Evolutionary conservation across 2,113 vertebrate species (phyloP).

Genomic region (Carassius auratus): DNA sequence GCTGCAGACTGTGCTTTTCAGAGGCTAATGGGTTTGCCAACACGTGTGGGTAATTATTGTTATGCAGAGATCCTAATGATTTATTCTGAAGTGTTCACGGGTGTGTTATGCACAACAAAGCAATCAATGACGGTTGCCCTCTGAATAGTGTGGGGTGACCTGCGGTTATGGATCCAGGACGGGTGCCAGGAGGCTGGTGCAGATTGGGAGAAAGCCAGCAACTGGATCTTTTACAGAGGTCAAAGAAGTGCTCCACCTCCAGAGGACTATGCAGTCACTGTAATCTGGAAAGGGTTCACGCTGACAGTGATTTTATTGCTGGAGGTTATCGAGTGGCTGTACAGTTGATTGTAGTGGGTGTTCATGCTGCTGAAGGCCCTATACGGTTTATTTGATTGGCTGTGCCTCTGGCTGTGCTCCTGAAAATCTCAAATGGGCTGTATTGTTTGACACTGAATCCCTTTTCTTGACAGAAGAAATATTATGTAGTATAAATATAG

Average conservation of each 20-base stretch:
- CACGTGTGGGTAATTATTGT: constrained; percentile 32
- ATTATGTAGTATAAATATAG: too few relatives aligned
- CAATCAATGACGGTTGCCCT: constrained; percentile 35
- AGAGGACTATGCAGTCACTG: not conserved
- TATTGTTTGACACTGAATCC: not conserved
- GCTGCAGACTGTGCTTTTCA: constrained; percentile 60
- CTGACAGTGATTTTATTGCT: constrained; percentile 18
- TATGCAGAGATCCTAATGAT: constrained; percentile 37
- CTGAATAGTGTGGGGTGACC: not conserved
- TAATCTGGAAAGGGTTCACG: not conserved
- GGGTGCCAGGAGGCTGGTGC: constrained; percentile 1
- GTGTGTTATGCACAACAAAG: constrained; percentile 31
- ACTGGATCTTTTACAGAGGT: constrained; percentile 24
- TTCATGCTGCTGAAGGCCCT: not conserved
- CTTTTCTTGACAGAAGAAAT: too few relatives aligned
- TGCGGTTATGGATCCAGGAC: constrained; percentile 7
- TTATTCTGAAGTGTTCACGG: constrained; percentile 41
- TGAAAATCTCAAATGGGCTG: constrained; percentile 16
- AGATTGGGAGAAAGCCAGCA: constrained; percentile 31
- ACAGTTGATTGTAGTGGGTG: constrained; percentile 17
- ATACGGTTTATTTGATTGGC: not conserved
- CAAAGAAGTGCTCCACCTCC: constrained; percentile 22
- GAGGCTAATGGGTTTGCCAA: constrained; percentile 43
- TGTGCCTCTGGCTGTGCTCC: not conserved
- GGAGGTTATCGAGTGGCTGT: constrained; percentile 5